Evolutionary conservation across 2,113 vertebrate species (phyloP), one percentile per base, ranked within the genome.

Genomic region (Pithys albifrons): DNA sequence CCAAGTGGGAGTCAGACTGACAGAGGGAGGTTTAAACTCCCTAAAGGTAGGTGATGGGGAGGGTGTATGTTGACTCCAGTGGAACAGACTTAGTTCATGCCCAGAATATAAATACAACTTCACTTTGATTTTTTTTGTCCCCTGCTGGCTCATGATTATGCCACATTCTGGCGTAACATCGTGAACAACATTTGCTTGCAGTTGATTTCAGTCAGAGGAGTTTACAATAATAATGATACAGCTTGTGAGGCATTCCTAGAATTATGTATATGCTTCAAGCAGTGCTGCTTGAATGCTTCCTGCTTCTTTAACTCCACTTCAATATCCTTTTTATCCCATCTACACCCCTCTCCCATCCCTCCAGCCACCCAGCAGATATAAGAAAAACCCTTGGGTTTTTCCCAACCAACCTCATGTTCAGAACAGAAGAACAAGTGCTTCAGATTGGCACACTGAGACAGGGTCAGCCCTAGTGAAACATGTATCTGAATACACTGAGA

Each of bases 51-150:
- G 41, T 91, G 35, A 7, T 54, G 31, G 31, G 58, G 54, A 88
- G 5, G 9, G 28, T 31, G 14, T 57, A 8, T 37, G 49, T 78
- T 82, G 70, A 88, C 62, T 94, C 88, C 69, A 91, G 15, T 55
- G n/a, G 23, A 20, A 57, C 14, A 71, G 55, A 65, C 88, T 95
- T 89, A 86, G 33, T 82, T 71, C 70, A 78, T 91, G 69, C n/a
- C 72, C 65, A 75, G 95, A 96, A 91, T 87, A 86, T 45, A 90
- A 97, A 97, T 31, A 37, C 14, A 65, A 27, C 45, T 93, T 35
- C 61, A 31, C 18, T 74, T 79, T 46, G 24, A 39, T 85, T 79
- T 75, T 73, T 59, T 58, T 55, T 29, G 51, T 94, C 85, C 71
- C 89, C 74, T 69, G 70, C 61, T 8, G 10, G 70, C 52, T 90